Conservation (phyloP, 2,113 vertebrate genomes). For the Furnarius figulus region DNA sequence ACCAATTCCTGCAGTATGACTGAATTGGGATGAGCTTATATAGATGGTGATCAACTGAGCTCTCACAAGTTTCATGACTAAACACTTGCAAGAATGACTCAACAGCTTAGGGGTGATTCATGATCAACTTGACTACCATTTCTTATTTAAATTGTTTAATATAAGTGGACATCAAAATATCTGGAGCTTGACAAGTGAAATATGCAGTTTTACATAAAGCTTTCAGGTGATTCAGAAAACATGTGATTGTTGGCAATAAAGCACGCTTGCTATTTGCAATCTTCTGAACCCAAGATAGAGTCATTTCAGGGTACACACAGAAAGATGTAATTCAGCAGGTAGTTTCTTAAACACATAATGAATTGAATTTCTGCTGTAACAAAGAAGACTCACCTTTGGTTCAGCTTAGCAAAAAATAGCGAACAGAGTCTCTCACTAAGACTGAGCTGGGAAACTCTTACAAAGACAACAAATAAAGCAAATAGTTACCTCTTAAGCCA, state of each 20-base stretch:
- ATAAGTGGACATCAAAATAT: not conserved
- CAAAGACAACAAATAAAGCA: not conserved
- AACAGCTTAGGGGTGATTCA: not conserved
- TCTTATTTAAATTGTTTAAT: not conserved
- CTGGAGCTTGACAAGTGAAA: not conserved
- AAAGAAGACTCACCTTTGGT: not conserved
- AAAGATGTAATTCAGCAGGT: not conserved
- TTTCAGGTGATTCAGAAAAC: not conserved
- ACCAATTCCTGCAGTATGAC: not conserved
- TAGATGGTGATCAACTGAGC: not conserved
- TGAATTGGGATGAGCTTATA: not conserved
- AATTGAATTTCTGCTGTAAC: not conserved
- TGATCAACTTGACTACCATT: not conserved
- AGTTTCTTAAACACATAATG: not conserved
- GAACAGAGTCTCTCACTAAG: not conserved
- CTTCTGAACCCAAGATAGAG: not conserved
- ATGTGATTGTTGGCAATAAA: not conserved
- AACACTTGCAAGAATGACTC: not conserved
- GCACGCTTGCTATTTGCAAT: not conserved
- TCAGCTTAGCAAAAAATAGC: not conserved
- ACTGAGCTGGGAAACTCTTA: not conserved
- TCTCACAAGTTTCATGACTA: not conserved
- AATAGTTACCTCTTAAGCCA: not conserved
- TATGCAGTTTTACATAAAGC: not conserved
- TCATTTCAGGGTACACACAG: not conserved